Conservation (phyloP, 2,113 vertebrate species). For the Calypte anna region DNA sequence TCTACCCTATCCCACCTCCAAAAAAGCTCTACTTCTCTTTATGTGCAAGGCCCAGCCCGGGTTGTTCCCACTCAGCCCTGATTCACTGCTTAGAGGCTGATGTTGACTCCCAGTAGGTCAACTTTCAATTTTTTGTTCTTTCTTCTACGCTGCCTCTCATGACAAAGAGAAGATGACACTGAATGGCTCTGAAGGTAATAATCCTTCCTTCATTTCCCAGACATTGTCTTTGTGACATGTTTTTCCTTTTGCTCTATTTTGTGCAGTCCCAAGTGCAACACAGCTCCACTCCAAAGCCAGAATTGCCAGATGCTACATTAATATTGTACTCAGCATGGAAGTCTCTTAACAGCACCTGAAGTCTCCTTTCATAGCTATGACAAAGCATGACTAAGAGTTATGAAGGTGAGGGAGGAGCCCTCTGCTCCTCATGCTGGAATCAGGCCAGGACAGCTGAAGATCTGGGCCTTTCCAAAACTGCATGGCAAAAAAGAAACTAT, state of each 20-base stretch:
- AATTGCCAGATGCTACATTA: not conserved
- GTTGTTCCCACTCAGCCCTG: not conserved
- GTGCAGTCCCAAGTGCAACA: not conserved
- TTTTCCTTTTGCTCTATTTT: not conserved
- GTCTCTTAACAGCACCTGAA: not conserved
- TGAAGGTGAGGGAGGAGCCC: not conserved
- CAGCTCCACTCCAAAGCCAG: not conserved
- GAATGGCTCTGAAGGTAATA: not conserved
- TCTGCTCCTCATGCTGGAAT: not conserved
- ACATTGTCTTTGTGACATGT: not conserved
- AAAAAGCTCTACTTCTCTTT: not conserved
- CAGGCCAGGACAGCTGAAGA: not conserved
- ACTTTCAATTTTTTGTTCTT: not conserved
- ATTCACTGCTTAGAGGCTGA: not conserved
- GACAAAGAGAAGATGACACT: not conserved
- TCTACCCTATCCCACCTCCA: not conserved
- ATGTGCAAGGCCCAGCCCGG: not conserved
- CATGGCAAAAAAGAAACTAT: not conserved
- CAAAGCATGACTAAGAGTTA: not conserved
- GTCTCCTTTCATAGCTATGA: not conserved
- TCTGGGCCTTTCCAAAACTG: not conserved
- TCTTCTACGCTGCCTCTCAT: not conserved
- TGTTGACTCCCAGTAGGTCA: not conserved
- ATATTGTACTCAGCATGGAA: not conserved
- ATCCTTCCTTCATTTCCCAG: not conserved